Percentiles rank a stretch among this genome's conserved stretches.
Conservation (phyloP, 1,140 invertebrate species). For the Hydropsyche tenuis region DNA sequence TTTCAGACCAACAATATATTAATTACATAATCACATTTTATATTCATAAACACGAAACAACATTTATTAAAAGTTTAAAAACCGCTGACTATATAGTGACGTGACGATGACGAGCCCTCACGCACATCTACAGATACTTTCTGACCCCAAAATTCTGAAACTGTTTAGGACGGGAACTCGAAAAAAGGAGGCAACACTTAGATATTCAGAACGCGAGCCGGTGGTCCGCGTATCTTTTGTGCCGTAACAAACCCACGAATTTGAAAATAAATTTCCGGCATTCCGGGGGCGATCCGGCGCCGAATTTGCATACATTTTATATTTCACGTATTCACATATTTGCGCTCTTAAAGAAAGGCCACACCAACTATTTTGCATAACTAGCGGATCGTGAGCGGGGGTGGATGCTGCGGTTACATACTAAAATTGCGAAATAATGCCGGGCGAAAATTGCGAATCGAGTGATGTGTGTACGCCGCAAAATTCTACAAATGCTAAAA, state of each 20-base stretch:
- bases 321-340: slow-evolving; percentile 48
- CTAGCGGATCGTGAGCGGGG: slow-evolving; percentile 31
- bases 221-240: slow-evolving; percentile 47
- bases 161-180: no score
- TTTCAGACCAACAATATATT: no score
- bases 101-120: no score
- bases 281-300: slow-evolving; percentile 37
- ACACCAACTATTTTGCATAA: slow-evolving; percentile 48
- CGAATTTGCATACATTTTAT: slow-evolving; percentile 51
- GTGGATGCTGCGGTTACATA: slow-evolving; percentile 2
- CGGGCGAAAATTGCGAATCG: neutral
- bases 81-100: no score
- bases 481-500: neutral
- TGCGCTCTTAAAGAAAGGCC: slow-evolving; percentile 48
- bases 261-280: slow-evolving; percentile 51
- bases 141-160: no score
- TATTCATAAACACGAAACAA: no score
- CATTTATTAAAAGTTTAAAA: no score
- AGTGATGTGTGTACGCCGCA: neutral
- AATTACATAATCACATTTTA: no score
- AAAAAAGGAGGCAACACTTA: slow-evolving; percentile 35
- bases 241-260: slow-evolving; percentile 50
- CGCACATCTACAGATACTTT: no score
- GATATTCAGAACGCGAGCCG: slow-evolving; percentile 45
- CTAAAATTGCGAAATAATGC: neutral